Base-by-base conservation (phyloP, 2,113 vertebrate genomes). In the Sinocyclocheilus anophthalmus region DNA sequence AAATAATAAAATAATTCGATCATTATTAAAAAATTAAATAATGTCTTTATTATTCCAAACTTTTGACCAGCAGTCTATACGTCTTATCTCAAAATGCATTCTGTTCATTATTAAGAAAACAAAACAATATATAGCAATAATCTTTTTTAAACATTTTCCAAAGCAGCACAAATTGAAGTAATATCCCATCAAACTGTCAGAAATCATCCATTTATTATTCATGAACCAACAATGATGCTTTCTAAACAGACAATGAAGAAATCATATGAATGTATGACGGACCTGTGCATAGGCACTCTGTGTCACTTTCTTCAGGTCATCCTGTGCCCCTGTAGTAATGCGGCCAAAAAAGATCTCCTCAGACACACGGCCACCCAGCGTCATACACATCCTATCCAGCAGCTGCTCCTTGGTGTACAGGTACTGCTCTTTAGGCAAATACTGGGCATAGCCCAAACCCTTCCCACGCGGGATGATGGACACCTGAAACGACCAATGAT, bases 381-480 rank as follows among this genome's bases (percentile, higher is more conserved):
- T 98, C 98, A 99, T 99, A 81, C 98, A 99, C 98, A 99, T 99
- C 53, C 98, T 94, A 91, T 99, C 98, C 90, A 98, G 91, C n/a
- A 99, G 96, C 92, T 99, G 98, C 93, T 99, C 98, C 82, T 95
- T 96, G 86, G 97, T 99, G 85, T 99, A 99, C 50, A 99, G 94
- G 88, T 97, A 99, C 87, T 99, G 98, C 67, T 99, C 98, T 88
- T 94, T 97, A n/a, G 98, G 98, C 57, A 99, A 94, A 90, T 99
- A 99, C 92, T 99, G 98, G 59, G 98, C 98, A 0, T 99, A 99
- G n/a, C 98, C 98, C 82, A 99, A 92, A 3, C 98, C 98, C 91
- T 96, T 97, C 65, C 98, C 98, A 39, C 98, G 94, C 1, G 98
- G 98, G 87, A 99, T 99, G 92, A 99, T 99, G 86, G 98, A 99